A percentile compares a stretch with the other conserved stretches of the same genome.
Conservation (phyloP, 2,113 vertebrate species). For the Albula goreensis region DNA sequence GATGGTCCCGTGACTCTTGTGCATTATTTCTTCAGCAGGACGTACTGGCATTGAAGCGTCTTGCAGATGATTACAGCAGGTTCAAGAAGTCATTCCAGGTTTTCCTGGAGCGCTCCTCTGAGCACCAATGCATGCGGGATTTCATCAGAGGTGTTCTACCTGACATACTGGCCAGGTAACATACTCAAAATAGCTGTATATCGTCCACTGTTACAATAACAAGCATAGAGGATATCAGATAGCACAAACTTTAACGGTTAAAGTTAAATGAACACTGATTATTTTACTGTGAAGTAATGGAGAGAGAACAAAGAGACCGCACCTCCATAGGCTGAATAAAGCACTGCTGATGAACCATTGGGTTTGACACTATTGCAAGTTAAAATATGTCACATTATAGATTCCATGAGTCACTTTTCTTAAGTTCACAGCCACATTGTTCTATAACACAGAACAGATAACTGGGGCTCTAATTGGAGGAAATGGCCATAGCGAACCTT, state of each 20-base stretch:
- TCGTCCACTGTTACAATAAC: no score
- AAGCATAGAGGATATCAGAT: no score
- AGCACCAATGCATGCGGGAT: slow-evolving; percentile 79
- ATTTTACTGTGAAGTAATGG: neutral
- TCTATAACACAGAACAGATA: no score
- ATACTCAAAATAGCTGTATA: neutral
- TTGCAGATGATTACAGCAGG: slow-evolving; percentile 63
- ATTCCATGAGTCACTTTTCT: neutral
- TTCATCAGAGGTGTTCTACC: slow-evolving; percentile 75
- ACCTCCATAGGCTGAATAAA: neutral
- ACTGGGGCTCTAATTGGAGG: no score
- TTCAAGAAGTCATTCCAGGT: slow-evolving; percentile 75
- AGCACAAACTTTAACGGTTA: no score
- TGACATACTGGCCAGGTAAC: slow-evolving; percentile 68
- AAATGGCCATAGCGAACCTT: no score
- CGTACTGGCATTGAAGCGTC: slow-evolving; percentile 64
- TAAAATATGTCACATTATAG: neutral
- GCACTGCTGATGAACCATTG: neutral
- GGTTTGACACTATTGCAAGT: neutral
- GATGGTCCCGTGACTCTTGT: neutral
- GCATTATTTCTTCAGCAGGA: slow-evolving; percentile 41
- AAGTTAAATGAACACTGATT: no score
- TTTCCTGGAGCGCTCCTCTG: slow-evolving; percentile 80
- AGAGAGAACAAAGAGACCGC: neutral
- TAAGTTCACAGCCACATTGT: no score